Percentiles rank a stretch among this genome's conserved stretches.
These are phyloP conservation scores for Acropora yongei DNA, from an alignment of 64 coral and sea anemone genomes.

Conservation along the genomic window DNA sequence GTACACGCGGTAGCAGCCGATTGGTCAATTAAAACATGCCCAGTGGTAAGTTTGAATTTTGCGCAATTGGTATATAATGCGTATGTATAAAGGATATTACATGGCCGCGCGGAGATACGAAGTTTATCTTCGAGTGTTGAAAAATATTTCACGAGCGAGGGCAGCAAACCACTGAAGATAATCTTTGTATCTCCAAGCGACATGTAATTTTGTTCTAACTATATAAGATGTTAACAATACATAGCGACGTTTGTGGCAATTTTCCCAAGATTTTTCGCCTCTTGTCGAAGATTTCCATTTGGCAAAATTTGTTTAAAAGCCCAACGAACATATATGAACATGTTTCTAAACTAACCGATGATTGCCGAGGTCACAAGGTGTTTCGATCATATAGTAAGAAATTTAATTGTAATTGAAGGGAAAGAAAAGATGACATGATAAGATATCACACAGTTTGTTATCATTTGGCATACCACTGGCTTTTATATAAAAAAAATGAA, in stretches of 20 bases:
- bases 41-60: constrained; percentile 6
- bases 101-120: neutral
- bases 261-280: neutral
- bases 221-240: neutral
- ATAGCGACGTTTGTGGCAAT: neutral
- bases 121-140: neutral
- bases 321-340: neutral
- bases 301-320: neutral
- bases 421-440: neutral
- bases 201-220: neutral
- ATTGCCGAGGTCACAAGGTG: neutral
- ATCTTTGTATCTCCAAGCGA: neutral
- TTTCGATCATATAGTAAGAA: neutral
- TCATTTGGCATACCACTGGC: neutral
- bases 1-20: constrained; percentile 4
- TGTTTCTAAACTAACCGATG: neutral
- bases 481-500: neutral
- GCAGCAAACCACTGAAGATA: neutral
- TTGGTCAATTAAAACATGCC: neutral
- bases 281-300: neutral
- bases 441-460: neutral
- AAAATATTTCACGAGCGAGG: neutral
- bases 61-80: neutral
- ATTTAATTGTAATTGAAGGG: neutral
- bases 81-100: neutral